These are phyloP conservation scores for Brachyopa scutellaris DNA, from an alignment of 2,888 invertebrate genomes.

Conservation along the genomic window DNA sequence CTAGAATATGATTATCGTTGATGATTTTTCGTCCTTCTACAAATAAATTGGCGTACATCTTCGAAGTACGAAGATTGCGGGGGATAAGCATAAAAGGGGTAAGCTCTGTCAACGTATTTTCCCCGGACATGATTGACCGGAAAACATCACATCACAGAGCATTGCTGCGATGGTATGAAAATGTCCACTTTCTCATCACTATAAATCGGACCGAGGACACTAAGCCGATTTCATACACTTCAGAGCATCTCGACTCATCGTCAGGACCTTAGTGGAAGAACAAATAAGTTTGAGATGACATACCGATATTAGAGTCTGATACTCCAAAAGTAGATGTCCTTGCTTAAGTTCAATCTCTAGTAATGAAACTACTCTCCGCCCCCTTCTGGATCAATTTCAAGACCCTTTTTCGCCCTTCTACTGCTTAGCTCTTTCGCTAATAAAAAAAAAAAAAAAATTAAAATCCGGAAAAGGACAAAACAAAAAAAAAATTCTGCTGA, in stretches of 20 bases:
- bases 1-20: conserved; percentile 31
- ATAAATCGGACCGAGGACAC: background rate
- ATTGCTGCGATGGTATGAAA: background rate
- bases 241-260: background rate
- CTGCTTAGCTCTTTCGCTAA: conserved; percentile 32
- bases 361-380: background rate
- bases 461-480: conserved; percentile 9
- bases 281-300: conserved; percentile 10
- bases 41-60: conserved; percentile 4
- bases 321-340: background rate
- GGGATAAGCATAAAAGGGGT: background rate
- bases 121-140: conserved; percentile 26
- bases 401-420: conserved; percentile 2
- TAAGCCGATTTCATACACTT: conserved; percentile 43
- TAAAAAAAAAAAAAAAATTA: conserved; percentile 26
- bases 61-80: background rate
- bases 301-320: conserved; percentile 8
- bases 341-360: background rate
- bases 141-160: conserved; percentile 22
- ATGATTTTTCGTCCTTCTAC: conserved; percentile 16
- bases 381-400: background rate
- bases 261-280: background rate
- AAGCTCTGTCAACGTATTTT: background rate
- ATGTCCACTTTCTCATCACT: background rate
- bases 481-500: conserved; percentile 32